These are phyloP conservation scores for Bambusicola thoracicus DNA, from an alignment of 2,113 vertebrate genomes.

Conservation along the genomic window DNA sequence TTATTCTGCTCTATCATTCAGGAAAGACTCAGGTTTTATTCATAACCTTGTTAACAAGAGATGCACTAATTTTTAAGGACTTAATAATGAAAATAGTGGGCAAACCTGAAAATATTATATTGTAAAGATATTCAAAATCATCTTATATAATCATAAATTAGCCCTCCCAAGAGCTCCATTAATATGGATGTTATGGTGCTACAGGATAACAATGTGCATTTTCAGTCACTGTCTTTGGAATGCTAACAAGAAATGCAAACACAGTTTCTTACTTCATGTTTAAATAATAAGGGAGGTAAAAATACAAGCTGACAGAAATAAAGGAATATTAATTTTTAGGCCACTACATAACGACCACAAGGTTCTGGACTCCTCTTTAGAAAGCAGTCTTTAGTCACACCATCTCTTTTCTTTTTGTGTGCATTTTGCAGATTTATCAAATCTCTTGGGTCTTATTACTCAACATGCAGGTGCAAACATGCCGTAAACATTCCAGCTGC, in stretches of 20 bases:
- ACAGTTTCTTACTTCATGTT: background rate
- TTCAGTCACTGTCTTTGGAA: background rate
- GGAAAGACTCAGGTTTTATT: background rate
- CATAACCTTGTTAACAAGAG: background rate
- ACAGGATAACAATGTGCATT: background rate
- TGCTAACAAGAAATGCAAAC: slow-evolving; percentile 16
- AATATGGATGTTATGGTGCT: slow-evolving; percentile 34
- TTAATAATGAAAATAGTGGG: background rate
- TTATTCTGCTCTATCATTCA: background rate
- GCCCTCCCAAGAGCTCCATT: slow-evolving; percentile 7
- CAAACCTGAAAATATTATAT: slow-evolving; percentile 19
- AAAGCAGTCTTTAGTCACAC: background rate
- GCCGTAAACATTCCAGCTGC: slow-evolving; percentile 44
- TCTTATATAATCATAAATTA: slow-evolving; percentile 40
- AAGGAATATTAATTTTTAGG: background rate
- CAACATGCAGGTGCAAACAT: slow-evolving; percentile 36
- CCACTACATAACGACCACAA: background rate
- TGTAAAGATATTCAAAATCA: slow-evolving; percentile 9
- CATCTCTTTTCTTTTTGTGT: background rate
- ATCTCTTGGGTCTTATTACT: slow-evolving; percentile 28
- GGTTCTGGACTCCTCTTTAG: background rate
- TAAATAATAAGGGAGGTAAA: slow-evolving; percentile 1
- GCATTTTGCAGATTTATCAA: slow-evolving; percentile 32
- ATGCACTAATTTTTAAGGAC: background rate
- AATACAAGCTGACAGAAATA: background rate